Evolutionary conservation across 1,140 invertebrate genomes (phyloP).

Genomic region (Ips nitidus): DNA sequence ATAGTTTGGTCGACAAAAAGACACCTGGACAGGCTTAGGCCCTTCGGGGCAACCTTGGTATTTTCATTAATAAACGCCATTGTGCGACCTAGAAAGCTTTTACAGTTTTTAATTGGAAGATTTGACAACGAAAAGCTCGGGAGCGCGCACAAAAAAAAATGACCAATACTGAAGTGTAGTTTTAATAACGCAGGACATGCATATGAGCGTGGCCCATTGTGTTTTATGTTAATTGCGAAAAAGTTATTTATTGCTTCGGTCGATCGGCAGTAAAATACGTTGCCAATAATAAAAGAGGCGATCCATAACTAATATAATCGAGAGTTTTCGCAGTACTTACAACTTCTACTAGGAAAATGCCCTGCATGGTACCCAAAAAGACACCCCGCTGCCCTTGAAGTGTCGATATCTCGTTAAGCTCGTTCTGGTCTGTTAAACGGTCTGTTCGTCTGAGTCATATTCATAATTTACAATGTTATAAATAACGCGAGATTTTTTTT

Average conservation of each 20-base stretch:
- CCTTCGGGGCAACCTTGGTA: not conserved
- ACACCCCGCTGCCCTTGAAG: constrained; percentile 10
- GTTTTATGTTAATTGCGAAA: constrained; percentile 36
- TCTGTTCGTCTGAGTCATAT: constrained; percentile 6
- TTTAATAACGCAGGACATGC: constrained; percentile 32
- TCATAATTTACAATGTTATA: not conserved
- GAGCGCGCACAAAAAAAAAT: constrained; percentile 19
- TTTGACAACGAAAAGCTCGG: constrained; percentile 4
- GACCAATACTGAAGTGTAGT: constrained; percentile 23
- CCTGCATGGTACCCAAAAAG: not conserved
- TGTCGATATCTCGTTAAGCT: constrained; percentile 19
- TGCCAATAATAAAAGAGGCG: constrained; percentile 34
- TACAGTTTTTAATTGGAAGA: constrained; percentile 1
- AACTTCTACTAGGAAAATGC: too few species aligned
- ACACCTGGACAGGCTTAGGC: constrained; percentile 22
- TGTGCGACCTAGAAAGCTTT: not conserved
- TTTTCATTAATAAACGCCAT: constrained; percentile 21
- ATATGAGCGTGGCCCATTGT: constrained; percentile 33
- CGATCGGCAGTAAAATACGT: constrained; percentile 34
- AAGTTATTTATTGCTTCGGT: constrained; percentile 30
- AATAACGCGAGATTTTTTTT: too few species aligned
- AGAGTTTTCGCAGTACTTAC: not conserved
- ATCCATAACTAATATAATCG: constrained; percentile 30
- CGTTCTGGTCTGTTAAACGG: not conserved
- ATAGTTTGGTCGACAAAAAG: constrained; percentile 6